Base-by-base conservation (phyloP, 2,113 vertebrate species). In the Epinephelus lanceolatus region DNA sequence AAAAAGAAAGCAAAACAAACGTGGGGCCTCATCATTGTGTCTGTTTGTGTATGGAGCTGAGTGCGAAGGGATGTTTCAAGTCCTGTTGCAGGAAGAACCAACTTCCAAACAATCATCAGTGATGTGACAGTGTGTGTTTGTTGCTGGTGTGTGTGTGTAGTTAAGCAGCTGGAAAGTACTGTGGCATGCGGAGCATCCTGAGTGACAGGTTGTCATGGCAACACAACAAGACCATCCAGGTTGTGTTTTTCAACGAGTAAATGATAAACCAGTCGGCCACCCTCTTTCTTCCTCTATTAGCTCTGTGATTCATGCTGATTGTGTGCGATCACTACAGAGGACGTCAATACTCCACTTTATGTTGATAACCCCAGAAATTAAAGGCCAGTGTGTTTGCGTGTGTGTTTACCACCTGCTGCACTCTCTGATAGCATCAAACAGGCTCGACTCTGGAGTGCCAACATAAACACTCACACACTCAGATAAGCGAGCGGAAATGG, bases 91-190 rank as follows among this genome's bases (percentile, higher is more conserved):
- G 92, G 91, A 94, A 93, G 85, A 80, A 52, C 37, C 7, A 7
- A 40, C 78, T 78, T 85, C 83, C 66, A 93, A 93, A 91, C 89
- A 76, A 89, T 86, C 88, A 91, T 92, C 89, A 88, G 81, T 5
- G 49, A 73, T 66, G 71, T 76, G 82, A 84, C 79, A 72, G 33
- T 56, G 53, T 60, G 61, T 78, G 73, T 66, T 49, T 49, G 66
- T 57, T 12, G 3, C 42, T 12, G 11, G 25, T 69, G 63, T 76
- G 55, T 40, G 12, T 75, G 51, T 81, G 37, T 17, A 40, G 40
- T 27, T 19, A 55, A 78, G 42, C 57, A 70, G 30, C 69, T 79
- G 77, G 71, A 75, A 45, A 84, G 71, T 59, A 62, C 47, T 47
- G 42, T 57, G 81, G 63, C 79, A 88, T 72, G 83, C 3, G 0